phyloP scores from a whole-genome alignment of 2,113 vertebrate species.

The Carlito syrichta region DNA sequence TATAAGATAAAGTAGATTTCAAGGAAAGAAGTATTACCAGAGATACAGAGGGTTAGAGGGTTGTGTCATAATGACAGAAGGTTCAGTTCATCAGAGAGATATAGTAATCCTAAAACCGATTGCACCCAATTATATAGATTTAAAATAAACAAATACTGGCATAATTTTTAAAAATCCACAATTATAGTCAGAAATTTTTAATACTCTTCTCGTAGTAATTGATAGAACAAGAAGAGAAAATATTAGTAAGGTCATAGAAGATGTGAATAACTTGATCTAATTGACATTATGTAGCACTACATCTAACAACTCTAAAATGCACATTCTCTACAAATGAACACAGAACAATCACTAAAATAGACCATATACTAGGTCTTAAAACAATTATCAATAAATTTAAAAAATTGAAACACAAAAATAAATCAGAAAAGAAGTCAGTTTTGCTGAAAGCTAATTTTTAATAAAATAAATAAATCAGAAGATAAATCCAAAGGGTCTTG shows the following conservation, averaged over 20 bases:
- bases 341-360: background rate
- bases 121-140: too few species aligned
- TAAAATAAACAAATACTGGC: too few species aligned
- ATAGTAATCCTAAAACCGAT: background rate
- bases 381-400: background rate
- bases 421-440: background rate
- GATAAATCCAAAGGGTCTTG: background rate
- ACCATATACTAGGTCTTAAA: background rate
- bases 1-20: background rate
- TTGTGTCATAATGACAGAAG: background rate
- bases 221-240: background rate
- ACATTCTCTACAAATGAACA: background rate
- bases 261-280: background rate
- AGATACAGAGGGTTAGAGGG: background rate
- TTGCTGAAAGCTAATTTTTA: background rate
- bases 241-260: background rate
- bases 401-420: background rate
- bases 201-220: background rate
- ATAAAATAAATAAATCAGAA: background rate
- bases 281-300: background rate
- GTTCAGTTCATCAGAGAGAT: background rate
- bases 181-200: background rate
- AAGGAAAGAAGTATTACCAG: background rate
- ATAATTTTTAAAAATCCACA: too few species aligned
- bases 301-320: background rate